Percentiles rank a stretch among this genome's conserved stretches.
phyloP scores from a whole-genome alignment of 2,888 invertebrate species.

The Lasius platythorax region DNA sequence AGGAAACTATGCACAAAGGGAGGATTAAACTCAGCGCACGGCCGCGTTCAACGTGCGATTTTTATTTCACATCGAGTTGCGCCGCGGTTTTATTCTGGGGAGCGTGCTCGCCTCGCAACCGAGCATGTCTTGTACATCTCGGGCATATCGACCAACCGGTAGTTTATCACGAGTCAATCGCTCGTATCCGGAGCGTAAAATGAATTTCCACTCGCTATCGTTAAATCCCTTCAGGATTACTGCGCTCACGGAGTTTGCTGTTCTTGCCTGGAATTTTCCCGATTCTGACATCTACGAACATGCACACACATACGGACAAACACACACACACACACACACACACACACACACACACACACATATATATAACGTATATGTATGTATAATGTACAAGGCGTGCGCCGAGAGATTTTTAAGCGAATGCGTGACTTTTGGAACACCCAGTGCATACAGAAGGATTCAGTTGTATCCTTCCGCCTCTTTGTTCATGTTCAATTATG shows the following conservation, averaged over 20 bases:
- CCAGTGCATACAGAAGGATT: slow-evolving; percentile 30
- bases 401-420: slow-evolving; percentile 19
- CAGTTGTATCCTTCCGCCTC: slow-evolving; percentile 65
- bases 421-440: not conserved
- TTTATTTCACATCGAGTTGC: slow-evolving; percentile 41
- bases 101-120: slow-evolving; percentile 29
- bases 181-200: slow-evolving; percentile 61
- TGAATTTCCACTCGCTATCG: slow-evolving; percentile 55
- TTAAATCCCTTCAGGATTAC: slow-evolving; percentile 59
- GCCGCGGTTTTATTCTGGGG: slow-evolving; percentile 44
- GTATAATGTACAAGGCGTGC: not conserved
- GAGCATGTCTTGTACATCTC: slow-evolving; percentile 53
- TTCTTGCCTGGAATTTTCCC: slow-evolving; percentile 32
- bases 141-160: slow-evolving; percentile 29
- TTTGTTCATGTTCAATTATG: slow-evolving; percentile 73
- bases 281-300: slow-evolving; percentile 58
- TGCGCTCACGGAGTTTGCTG: slow-evolving; percentile 35
- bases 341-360: not conserved
- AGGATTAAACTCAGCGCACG: slow-evolving; percentile 35
- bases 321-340: not conserved
- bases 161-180: slow-evolving; percentile 66
- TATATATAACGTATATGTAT: not conserved
- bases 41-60: slow-evolving; percentile 40
- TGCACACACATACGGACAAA: not conserved
- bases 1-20: slow-evolving; percentile 44